Evolutionary conservation across 1,140 invertebrate species (phyloP).

Genomic region (Lucilia sericata): DNA sequence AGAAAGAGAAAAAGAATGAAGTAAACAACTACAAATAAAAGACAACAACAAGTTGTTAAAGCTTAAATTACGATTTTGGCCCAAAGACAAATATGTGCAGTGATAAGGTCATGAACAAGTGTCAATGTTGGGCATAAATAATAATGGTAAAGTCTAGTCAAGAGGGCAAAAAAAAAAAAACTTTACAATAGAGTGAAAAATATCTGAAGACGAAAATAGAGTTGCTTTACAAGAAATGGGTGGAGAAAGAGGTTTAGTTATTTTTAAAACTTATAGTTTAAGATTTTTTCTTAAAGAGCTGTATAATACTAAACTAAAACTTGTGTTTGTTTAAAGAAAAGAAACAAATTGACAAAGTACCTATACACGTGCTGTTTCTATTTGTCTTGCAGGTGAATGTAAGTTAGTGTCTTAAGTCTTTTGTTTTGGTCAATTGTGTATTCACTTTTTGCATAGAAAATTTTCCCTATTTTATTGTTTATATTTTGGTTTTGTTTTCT

Average conservation of each 20-base stretch:
- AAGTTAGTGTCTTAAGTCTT: constrained; percentile 34
- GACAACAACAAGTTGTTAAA: background rate
- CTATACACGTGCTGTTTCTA: background rate
- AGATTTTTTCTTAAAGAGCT: background rate
- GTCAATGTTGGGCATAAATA: constrained; percentile 36
- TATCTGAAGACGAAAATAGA: constrained; percentile 17
- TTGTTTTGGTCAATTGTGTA: background rate
- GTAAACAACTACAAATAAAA: background rate
- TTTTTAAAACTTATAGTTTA: background rate
- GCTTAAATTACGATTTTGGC: constrained; percentile 42
- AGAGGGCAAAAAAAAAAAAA: background rate
- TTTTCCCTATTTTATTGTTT: background rate
- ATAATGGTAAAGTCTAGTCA: background rate
- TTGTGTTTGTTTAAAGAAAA: no score
- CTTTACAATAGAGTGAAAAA: background rate
- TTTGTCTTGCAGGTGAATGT: background rate
- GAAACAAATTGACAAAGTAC: no score
- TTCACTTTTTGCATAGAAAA: background rate
- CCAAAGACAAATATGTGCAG: constrained; percentile 25
- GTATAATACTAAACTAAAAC: no score
- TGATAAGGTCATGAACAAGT: constrained; percentile 43
- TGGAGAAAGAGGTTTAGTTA: background rate
- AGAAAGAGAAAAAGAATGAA: background rate
- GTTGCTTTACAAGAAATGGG: constrained; percentile 2
- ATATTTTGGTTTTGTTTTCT: no score